Conservation (phyloP, 2,113 vertebrate species). For the Toxotes jaculatrix region DNA sequence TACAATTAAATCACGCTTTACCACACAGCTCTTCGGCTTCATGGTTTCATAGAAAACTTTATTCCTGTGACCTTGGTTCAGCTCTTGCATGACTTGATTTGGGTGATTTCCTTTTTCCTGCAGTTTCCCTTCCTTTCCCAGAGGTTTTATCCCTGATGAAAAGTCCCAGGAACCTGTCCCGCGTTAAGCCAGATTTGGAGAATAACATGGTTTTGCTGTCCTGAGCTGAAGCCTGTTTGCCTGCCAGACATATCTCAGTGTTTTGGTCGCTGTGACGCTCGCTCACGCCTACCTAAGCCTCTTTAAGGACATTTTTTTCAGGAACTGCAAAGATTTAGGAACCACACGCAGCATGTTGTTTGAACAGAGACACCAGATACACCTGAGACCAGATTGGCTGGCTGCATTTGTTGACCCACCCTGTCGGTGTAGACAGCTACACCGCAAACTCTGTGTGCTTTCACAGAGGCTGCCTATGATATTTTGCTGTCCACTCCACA, state of each 20-base stretch:
- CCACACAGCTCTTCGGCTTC: not conserved
- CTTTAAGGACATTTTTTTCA: too few species aligned
- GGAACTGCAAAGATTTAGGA: not conserved
- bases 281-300: too few species aligned
- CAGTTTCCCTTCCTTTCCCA: not conserved
- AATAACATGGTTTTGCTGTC: not conserved
- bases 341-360: not conserved
- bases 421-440: not conserved
- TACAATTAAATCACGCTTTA: constrained; percentile 13
- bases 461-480: not conserved
- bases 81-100: not conserved
- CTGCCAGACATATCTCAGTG: too few species aligned
- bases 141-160: not conserved
- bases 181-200: not conserved
- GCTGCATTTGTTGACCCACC: not conserved
- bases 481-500: not conserved
- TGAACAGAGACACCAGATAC: not conserved
- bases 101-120: not conserved
- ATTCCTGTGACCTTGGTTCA: not conserved
- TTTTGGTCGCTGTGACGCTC: too few species aligned
- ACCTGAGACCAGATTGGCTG: not conserved
- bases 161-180: not conserved
- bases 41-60: not conserved
- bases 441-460: not conserved
- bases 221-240: not conserved